Base-by-base conservation (phyloP, 2,797 vertebrate species). In the Pristis pectinata region DNA sequence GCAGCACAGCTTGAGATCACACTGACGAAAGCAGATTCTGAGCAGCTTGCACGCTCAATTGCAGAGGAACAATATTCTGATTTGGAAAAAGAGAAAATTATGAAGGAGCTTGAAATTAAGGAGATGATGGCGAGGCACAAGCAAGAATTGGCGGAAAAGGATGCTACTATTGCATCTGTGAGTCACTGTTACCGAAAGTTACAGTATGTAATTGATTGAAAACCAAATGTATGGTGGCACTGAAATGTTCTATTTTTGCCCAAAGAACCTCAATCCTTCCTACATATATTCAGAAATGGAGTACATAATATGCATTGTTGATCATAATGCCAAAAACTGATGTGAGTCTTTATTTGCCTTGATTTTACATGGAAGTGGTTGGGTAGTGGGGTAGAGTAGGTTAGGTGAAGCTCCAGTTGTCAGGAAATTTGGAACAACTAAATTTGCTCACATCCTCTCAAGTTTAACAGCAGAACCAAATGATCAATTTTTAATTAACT, bases 41-140 rank as follows among this genome's bases (percentile, higher is more conserved):
- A 99, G 95, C 98, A 98, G 95, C 97, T 99, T 97, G 98, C 99
- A 2, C 99, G 99, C 95, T 99, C 98, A 95, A 98, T 99, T 95
- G 98, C 98, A 17, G 99, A 99, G 96, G 98, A 99, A 74, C 99
- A 99, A 95, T 99, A 98, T 96, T 99, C 98, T 0, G 98, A 98
- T 95, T 97, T 99, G 97, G 98, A 99, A 97, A 99, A 99, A 96
- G 99, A 99, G 96, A 99, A 99, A 97, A 99, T 99, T 95, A 99
- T 99, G 98, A 99, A 99, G 96, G 99, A 99, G 95, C 97, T 99
- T 95, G 98, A 99, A 97, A 98, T 99, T 95, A 99, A 99, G 95
- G 99, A 99, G 96, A 98, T 99, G 98, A 98, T 98, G 97, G 98
- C 98, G 0, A 97, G 98, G 95, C 98, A 99, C 96, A 98, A 97